Conservation (phyloP, 2,797 vertebrate species). For the Chaetophractus vellerosus region DNA sequence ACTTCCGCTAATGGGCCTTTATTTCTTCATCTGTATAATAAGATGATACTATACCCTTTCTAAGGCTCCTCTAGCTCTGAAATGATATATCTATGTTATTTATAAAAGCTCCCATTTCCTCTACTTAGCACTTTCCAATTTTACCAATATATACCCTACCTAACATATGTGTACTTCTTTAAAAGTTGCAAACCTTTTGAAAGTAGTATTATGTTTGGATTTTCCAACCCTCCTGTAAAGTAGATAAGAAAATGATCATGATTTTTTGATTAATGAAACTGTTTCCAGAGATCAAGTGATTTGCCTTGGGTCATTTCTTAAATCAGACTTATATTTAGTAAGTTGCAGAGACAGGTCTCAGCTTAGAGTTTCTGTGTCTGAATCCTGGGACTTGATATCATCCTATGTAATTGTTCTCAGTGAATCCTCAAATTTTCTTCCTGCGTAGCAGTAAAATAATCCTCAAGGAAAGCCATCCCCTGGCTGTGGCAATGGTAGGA, state of each 20-base stretch:
- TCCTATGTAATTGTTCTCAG: background rate
- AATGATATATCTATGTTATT: background rate
- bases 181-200: background rate
- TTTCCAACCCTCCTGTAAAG: background rate
- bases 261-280: background rate
- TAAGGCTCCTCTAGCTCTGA: background rate
- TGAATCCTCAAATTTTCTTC: conserved; percentile 30
- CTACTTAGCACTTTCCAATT: background rate
- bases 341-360: background rate
- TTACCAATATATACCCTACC: background rate
- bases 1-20: background rate
- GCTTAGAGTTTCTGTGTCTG: background rate
- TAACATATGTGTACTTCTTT: background rate
- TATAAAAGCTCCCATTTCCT: background rate
- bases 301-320: background rate
- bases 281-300: background rate
- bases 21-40: background rate
- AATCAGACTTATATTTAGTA: background rate
- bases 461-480: background rate
- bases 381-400: background rate
- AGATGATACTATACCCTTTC: background rate
- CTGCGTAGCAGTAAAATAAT: background rate
- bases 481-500: background rate
- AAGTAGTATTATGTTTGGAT: background rate
- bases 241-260: background rate